Evolutionary conservation across 2,888 invertebrate genomes (phyloP).

Genomic region (Oeneis ivallda): DNA sequence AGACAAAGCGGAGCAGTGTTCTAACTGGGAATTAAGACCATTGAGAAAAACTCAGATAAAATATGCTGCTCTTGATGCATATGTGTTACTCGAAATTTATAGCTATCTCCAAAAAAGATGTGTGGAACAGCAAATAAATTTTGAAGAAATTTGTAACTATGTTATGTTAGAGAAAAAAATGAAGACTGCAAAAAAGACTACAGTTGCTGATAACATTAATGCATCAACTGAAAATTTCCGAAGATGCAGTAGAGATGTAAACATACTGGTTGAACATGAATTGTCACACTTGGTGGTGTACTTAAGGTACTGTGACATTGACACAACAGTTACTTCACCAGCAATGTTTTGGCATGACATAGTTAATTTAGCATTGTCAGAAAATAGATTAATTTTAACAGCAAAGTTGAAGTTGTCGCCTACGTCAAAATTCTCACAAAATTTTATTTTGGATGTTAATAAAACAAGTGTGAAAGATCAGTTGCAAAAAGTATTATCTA

Average conservation of each 20-base stretch:
- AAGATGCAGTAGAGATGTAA: conserved; percentile 54
- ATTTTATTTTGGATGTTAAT: conserved; percentile 79
- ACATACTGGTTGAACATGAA: conserved; percentile 61
- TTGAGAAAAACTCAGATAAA: conserved; percentile 88
- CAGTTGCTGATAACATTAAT: conserved; percentile 54
- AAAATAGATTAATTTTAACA: conserved; percentile 62
- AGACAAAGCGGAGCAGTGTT: conserved; percentile 94
- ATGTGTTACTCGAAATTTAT: conserved; percentile 91
- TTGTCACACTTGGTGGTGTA: conserved; percentile 59
- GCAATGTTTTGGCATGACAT: conserved; percentile 70
- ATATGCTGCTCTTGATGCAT: conserved; percentile 95
- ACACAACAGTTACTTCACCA: conserved; percentile 84
- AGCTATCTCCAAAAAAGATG: conserved; percentile 80
- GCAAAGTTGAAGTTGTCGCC: conserved; percentile 78
- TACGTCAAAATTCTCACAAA: conserved; percentile 76
- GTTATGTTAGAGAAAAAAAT: conserved; percentile 79
- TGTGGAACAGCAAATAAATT: conserved; percentile 78
- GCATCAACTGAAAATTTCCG: conserved; percentile 44
- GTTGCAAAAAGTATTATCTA: conserved; percentile 83
- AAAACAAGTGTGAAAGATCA: conserved; percentile 82
- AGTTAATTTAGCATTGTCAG: conserved; percentile 65
- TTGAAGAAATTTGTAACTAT: conserved; percentile 84
- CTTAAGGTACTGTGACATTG: conserved; percentile 78
- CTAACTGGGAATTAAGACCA: conserved; percentile 94
- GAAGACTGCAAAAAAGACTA: conserved; percentile 68